phyloP scores from a whole-genome alignment of 2,888 invertebrate species.

The Melitaea athalia region DNA sequence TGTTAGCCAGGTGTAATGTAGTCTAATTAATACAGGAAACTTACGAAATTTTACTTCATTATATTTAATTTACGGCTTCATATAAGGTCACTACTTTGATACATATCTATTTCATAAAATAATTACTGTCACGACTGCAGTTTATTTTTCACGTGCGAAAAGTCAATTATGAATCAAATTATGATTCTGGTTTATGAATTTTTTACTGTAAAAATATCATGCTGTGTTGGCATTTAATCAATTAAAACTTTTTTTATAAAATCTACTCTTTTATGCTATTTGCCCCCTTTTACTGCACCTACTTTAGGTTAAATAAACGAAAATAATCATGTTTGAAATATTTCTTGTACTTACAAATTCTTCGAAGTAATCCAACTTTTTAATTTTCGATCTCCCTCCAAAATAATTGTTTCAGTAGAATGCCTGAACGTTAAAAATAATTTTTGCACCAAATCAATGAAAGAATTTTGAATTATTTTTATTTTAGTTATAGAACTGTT shows the following conservation, averaged over 20 bases:
- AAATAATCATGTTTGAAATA: neutral
- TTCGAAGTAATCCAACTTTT: neutral
- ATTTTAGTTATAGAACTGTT: neutral
- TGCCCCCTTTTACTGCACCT: no score
- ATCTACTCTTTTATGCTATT: no score
- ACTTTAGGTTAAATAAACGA: no score
- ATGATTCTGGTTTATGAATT: no score
- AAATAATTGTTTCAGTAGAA: neutral
- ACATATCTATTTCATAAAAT: neutral
- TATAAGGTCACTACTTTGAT: neutral
- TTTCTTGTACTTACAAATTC: neutral
- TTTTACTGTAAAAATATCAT: no score
- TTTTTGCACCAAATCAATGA: neutral
- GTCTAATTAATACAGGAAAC: slow-evolving; percentile 2
- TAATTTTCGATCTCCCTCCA: slow-evolving; percentile 8
- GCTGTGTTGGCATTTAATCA: no score
- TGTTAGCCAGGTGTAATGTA: slow-evolving; percentile 6
- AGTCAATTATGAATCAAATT: no score
- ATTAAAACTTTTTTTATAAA: no score
- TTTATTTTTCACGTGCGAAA: no score
- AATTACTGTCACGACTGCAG: no score
- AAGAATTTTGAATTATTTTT: neutral
- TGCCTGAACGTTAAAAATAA: neutral
- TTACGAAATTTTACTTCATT: neutral
- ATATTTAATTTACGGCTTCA: neutral